phyloP scores from a whole-genome alignment of 2,797 vertebrate genomes.

The Pipistrellus nathusii region DNA sequence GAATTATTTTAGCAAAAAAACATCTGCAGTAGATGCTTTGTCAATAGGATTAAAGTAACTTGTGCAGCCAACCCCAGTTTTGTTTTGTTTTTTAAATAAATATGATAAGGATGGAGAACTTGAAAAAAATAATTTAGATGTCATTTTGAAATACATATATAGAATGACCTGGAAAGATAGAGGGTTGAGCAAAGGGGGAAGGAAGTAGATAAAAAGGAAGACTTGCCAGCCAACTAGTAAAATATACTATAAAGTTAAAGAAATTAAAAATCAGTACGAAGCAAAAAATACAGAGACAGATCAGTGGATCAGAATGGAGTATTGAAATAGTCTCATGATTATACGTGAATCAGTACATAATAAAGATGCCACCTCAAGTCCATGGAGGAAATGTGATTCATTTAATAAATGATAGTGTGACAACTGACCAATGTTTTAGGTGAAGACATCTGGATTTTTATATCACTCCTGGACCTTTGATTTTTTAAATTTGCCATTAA shows the following conservation, averaged over 20 bases:
- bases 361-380: background rate
- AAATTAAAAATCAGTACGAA: slow-evolving; percentile 41
- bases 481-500: slow-evolving; percentile 38
- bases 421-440: background rate
- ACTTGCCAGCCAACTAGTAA: background rate
- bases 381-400: background rate
- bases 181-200: background rate
- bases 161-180: background rate
- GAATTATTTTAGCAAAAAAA: slow-evolving; percentile 48
- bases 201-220: background rate
- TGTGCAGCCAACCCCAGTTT: background rate
- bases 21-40: background rate
- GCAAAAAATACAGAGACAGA: background rate
- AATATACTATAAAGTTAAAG: background rate
- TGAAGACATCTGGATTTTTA: background rate
- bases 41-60: slow-evolving; percentile 21
- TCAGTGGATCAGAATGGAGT: background rate
- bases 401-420: slow-evolving; percentile 33
- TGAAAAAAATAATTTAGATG: slow-evolving; percentile 35
- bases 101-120: background rate
- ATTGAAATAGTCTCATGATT: background rate
- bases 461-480: background rate
- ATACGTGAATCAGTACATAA: background rate
- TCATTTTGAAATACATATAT: background rate
- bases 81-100: slow-evolving; percentile 26